Evolutionary conservation across 2,888 invertebrate genomes (phyloP).

Genomic region (Oligia latruncula): DNA sequence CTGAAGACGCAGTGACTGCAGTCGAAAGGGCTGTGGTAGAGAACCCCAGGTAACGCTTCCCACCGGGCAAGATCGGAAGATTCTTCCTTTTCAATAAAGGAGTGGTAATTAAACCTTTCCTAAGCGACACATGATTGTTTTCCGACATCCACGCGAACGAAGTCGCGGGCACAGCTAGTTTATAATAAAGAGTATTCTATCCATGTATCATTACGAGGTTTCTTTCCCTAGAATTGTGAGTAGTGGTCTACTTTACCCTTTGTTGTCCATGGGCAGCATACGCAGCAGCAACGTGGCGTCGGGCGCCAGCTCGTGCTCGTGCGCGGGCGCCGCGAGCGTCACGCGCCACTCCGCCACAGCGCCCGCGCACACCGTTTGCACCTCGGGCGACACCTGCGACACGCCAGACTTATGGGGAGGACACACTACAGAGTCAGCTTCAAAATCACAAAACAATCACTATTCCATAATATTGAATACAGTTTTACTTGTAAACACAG

Average conservation of each 20-base stretch:
- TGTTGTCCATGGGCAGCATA: constrained; percentile 50
- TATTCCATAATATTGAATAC: neutral
- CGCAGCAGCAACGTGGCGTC: constrained; percentile 68
- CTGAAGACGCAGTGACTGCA: too few species aligned
- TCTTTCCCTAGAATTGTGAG: neutral
- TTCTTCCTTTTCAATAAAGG: too few species aligned
- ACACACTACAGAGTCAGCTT: neutral
- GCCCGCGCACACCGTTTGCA: constrained; percentile 61
- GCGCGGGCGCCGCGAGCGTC: constrained; percentile 45
- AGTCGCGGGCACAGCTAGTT: too few species aligned
- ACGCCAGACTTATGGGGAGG: neutral
- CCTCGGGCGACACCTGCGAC: constrained; percentile 70
- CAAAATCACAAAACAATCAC: neutral
- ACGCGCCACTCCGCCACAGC: constrained; percentile 67
- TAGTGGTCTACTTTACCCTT: constrained; percentile 64
- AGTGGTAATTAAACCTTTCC: too few species aligned
- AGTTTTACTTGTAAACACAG: neutral
- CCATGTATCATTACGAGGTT: neutral
- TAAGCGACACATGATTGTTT: too few species aligned
- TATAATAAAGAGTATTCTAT: too few species aligned
- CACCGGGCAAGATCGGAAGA: too few species aligned
- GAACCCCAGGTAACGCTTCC: too few species aligned
- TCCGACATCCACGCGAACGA: too few species aligned
- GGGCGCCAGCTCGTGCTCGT: constrained; percentile 45
- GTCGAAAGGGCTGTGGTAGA: too few species aligned